Base-by-base conservation (phyloP, 2,888 invertebrate species). In the Drosophila atroscutellata region DNA sequence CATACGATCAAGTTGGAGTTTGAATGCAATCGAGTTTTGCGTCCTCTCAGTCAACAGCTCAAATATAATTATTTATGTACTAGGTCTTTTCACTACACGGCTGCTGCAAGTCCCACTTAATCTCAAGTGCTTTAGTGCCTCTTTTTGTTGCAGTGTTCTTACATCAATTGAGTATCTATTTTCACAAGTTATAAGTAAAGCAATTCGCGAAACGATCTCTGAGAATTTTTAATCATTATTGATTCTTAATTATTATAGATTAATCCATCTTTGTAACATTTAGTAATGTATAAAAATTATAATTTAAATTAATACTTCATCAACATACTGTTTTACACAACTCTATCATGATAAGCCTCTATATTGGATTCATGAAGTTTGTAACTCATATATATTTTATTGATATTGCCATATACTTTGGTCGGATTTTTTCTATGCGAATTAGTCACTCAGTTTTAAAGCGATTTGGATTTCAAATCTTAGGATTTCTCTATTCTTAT, bases 21-120 rank as follows among this genome's bases (percentile, higher is more conserved):
- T 37, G 63, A 73, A 56, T 77, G 65, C 75, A 78, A 77, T 73
- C 79, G 39, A 56, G 82, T 80, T 81, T 78, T 45, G 61, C 66
- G 59, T 65, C 37, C 63, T 62, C 63, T 50, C 54, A 24, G 36
- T 26, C 34, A 62, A 30, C 28, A 26, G 26, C 64, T 36, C 13
- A 39, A 28, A 20, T 37, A n/a, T 42, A 26, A 15, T 45, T 4
- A 24, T 45, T 45, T 8, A 1, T 45, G 24, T 20, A 20, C 3
- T 6, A 11, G 15, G 28, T 13, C 26, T 70, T 55, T 56, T 36
- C 11, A 55, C 34, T 34, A 3, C 30, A 39, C 18, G n/a, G 18
- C 13, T 47, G 37, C 47, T 24, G 7, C 34, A 37, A 66, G 36
- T 28, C 9, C 26, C 37, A 51, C 36, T 51, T 39, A 28, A 24